Base-by-base conservation (phyloP, 2,113 vertebrate genomes). In the Equus przewalskii region DNA sequence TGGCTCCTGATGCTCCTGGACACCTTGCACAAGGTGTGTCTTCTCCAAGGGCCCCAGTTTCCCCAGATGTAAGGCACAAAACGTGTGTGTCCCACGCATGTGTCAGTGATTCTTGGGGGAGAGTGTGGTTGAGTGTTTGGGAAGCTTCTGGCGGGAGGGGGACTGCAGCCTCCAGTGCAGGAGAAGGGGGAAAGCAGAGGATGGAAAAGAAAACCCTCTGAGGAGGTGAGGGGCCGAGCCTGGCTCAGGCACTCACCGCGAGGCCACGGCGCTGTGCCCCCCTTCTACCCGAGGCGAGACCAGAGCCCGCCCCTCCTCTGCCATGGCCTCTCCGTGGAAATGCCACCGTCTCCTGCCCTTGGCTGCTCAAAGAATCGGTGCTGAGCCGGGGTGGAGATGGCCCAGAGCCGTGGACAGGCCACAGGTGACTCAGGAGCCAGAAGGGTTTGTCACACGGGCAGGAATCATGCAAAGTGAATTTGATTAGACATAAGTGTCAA, bases 91-190 rank as follows among this genome's bases (percentile, higher is more conserved):
- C 28, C 56, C 51, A 4, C 18, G 30, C 64, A 46, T 15, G 16
- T 60, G n/a, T 69, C 60, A 41, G 24, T 67, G n/a, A 14, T 41
- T 92, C 6, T n/a, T 10, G 9, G 14, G 49, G 10, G 13, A 4
- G 28, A 28, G 33, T 30, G 5, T 21, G 5, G 51, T 41, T 49
- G 30, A 21, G 19, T 65, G 49, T 54, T 64, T 7, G 30, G 41
- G 36, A 87, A 85, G 69, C 60, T 84, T 76, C 67, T 85, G 87
- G 49, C 36, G 11, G 51, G 72, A 81, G 4, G n/a, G 49, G n/a
- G 9, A 5, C 21, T 7, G 13, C 0, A 64, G 69, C 22, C 46
- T 4, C 1, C 3, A 67, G 56, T 1, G 21, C 3, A 46, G 78
- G 54, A 36, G 21, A 49, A 54, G 12, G 51, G 58, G 44, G 28